Evolutionary conservation across 2,888 invertebrate genomes (phyloP).

Genomic region (Drosophila lacicola): DNA sequence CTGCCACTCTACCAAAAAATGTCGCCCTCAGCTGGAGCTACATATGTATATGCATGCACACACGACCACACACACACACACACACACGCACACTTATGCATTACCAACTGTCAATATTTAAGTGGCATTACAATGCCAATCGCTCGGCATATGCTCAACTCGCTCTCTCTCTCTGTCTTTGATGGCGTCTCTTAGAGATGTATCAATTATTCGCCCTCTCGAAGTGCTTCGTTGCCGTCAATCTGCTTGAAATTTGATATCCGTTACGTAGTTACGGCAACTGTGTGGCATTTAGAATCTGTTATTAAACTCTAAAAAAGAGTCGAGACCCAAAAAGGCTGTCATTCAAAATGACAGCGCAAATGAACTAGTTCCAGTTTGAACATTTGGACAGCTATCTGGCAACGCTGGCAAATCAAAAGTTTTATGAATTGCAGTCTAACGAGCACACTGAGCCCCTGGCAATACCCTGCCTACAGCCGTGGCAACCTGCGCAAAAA

Average conservation of each 20-base stretch:
- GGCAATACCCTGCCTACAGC: too few relatives aligned
- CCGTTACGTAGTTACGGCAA: slow-evolving; percentile 2
- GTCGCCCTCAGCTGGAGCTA: slow-evolving; percentile 3
- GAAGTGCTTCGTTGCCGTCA: slow-evolving; percentile 8
- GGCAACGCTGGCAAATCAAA: not conserved
- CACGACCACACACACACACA: not conserved
- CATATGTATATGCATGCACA: not conserved
- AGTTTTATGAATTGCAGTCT: too few relatives aligned
- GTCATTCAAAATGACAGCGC: slow-evolving; percentile 5
- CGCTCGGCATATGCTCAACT: slow-evolving; percentile 16
- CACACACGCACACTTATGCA: not conserved
- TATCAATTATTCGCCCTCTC: slow-evolving; percentile 30
- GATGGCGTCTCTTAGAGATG: slow-evolving; percentile 2
- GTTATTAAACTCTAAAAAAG: not conserved
- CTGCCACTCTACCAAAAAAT: slow-evolving; percentile 36
- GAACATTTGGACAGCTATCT: not conserved
- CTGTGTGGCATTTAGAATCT: not conserved
- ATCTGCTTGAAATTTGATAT: slow-evolving; percentile 6
- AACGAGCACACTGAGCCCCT: too few relatives aligned
- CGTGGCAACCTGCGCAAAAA: too few relatives aligned
- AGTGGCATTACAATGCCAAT: slow-evolving; percentile 45
- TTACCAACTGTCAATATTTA: slow-evolving; percentile 55
- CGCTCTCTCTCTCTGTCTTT: not conserved
- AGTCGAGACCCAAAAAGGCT: not conserved
- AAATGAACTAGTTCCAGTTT: slow-evolving; percentile 3